Base-by-base conservation (phyloP, 2,888 invertebrate genomes). In the Cremastinae sp. region DNA sequence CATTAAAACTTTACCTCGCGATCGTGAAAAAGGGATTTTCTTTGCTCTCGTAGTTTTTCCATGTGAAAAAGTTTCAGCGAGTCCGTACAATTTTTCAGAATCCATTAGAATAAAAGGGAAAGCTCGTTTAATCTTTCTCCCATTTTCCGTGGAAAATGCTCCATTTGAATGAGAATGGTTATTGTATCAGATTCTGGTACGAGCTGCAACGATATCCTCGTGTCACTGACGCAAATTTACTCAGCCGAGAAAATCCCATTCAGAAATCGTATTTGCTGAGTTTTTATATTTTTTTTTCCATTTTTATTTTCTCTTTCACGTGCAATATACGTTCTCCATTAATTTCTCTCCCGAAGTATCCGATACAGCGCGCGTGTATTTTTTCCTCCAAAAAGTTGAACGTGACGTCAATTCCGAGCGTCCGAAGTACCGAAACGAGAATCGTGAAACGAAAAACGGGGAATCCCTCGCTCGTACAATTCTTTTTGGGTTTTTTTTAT, bases 351-450 rank as follows among this genome's bases (percentile, higher is more conserved):
- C 7, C 20, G 14, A 39, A 39, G 56, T 51, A 43, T 51, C 58
- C 49, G 58, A 72, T 64, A 41, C 41, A 14, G 16, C 5, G 49
- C 37, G n/a, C 16, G 10, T 47, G 45, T 56, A 39, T 41, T 51
- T 47, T 58, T 75, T 61, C 7, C n/a, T 10, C 20, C 8, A 16
- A 8, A 9, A 20, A 53, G 45, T 58, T 28, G 53, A 55, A 53
- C 59, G 59, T 70, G 65, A 75, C 75, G 75, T 75, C 55, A 65
- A 75, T 74, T 41, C 39, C 16, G 8, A 70, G 28, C 5, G 47
- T 20, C 14, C 3, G n/a, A 7, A 39, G 51, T 22, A 12, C 22
- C 22, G 20, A 65, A 70, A 51, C 49, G 4, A n/a, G n/a, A n/a
- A n/a, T n/a, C n/a, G n/a, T n/a, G n/a, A 4, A 53, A 55, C 28